Evolutionary conservation across 2,888 invertebrate species (phyloP), one percentile per base, ranked within the genome.

Genomic region (Lycophotia porphyrea): DNA sequence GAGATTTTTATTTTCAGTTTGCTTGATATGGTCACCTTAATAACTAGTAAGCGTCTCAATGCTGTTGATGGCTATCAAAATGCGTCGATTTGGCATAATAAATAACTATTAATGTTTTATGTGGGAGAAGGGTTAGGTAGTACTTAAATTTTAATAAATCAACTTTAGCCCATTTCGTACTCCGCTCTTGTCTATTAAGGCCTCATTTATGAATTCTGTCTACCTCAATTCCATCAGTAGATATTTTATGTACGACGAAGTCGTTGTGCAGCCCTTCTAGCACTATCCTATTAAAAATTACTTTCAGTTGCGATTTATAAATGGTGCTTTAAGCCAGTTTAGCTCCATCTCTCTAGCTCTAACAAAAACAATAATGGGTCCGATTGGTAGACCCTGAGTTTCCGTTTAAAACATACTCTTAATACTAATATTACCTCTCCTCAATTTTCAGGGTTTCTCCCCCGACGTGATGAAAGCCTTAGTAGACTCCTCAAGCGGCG

Each of bases 401-500:
- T 27, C 15, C 1, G n/a, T 55, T 0, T 1, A 52, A 55, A 15
- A 55, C 2, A 52, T 27, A 52, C n/a, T 27, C 3, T 27, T 27
- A 5, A 13, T 13, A 55, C 15, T 27, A 27, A 55, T 2, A 55
- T 52, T 34, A 13, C 36, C n/a, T 39, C n/a, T 27, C 3, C 15
- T 18, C 11, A 21, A 49, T 34, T 82, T 82, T 21, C 93, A 97
- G 96, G 98, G 98, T 21, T 98, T 97, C 91, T 96, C 97, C 0
- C 96, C 97, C 4, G 94, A 95, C 44, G 96, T 97, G 18, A 94
- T 98, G 88, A 94, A 95, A 76, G 94, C 93, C 11, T 92, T 98
- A 1, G 93, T 95, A 0, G 97, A 96, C 4, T 97, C 97, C 0
- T 97, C 97, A 0, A 94, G 93, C 34, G 97, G 97, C 9, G 97